Percentiles rank a stretch among this genome's conserved stretches.
phyloP scores from a whole-genome alignment of 2,888 invertebrate species.

The Venustoraphidia nigricollis region DNA sequence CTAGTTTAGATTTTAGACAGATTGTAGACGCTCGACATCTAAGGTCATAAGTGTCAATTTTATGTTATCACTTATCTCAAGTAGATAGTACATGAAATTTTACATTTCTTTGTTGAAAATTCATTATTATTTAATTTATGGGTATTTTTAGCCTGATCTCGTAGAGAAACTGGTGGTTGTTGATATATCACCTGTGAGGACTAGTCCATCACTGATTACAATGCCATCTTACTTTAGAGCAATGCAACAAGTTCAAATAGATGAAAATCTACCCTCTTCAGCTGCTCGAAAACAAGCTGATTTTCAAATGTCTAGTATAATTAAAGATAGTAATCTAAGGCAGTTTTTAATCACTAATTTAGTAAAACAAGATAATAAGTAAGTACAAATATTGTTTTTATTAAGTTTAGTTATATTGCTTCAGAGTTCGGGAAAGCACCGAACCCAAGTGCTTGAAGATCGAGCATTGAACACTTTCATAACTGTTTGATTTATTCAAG shows the following conservation, averaged over 20 bases:
- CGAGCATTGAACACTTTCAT: too few relatives aligned
- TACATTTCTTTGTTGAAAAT: too few relatives aligned
- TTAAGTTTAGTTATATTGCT: not conserved
- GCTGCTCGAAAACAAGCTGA: conserved; percentile 53
- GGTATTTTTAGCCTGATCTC: conserved; percentile 33
- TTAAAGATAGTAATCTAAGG: conserved; percentile 41
- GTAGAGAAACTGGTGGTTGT: conserved; percentile 53
- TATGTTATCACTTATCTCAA: too few relatives aligned
- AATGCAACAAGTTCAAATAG: conserved; percentile 43
- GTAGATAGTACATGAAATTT: too few relatives aligned
- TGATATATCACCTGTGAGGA: conserved; percentile 52
- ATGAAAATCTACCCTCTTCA: conserved; percentile 45
- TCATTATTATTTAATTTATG: not conserved
- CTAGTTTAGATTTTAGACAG: too few relatives aligned
- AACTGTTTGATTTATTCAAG: too few relatives aligned
- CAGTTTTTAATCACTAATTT: conserved; percentile 80
- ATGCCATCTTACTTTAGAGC: conserved; percentile 51
- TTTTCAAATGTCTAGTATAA: conserved; percentile 40
- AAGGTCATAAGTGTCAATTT: too few relatives aligned
- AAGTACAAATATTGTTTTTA: not conserved
- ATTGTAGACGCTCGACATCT: too few relatives aligned
- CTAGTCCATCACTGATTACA: conserved; percentile 41
- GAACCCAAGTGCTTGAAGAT: too few relatives aligned
- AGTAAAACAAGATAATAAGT: conserved; percentile 28
- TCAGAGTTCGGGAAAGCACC: too few relatives aligned